Evolutionary conservation across 2,113 vertebrate genomes (phyloP).

Genomic region (Trogon surrucura): DNA sequence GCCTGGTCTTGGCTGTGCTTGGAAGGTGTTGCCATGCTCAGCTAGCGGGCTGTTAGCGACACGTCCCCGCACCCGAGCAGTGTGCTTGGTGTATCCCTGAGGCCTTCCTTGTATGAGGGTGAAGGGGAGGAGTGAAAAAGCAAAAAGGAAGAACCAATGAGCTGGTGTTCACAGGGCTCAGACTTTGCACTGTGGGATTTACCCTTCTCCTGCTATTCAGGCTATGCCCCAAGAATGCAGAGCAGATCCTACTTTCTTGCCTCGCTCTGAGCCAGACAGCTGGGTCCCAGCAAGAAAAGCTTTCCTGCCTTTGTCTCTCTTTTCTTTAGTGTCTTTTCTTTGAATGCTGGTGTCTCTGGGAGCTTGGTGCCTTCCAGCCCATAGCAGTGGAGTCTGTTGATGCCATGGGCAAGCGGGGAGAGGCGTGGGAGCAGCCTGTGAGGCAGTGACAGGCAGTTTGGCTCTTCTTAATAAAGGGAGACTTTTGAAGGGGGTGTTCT

Average conservation of each 20-base stretch:
- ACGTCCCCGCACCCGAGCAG: not conserved
- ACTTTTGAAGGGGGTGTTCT: not conserved
- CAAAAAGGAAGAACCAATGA: not conserved
- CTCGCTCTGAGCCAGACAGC: conserved; percentile 22
- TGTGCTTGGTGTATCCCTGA: accelerated
- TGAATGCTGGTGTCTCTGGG: not conserved
- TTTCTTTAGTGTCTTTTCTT: conserved; percentile 37
- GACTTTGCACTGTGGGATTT: not conserved
- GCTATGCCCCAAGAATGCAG: not conserved
- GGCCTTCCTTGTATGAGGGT: not conserved
- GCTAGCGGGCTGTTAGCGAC: not conserved
- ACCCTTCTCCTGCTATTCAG: not conserved
- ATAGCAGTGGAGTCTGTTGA: not conserved
- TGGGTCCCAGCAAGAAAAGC: not conserved
- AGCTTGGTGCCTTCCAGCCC: not conserved
- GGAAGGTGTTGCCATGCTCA: not conserved
- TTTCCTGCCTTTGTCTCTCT: conserved; percentile 39
- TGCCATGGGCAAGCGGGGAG: not conserved
- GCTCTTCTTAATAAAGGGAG: not conserved
- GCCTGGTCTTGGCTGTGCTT: not conserved
- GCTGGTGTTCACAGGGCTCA: not conserved
- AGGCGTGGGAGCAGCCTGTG: not conserved
- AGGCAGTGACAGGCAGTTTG: not conserved
- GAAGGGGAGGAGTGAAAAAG: not conserved
- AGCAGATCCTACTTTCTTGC: not conserved